Evolutionary conservation across 2,113 vertebrate genomes (phyloP).

Genomic region (Lophura nycthemera): DNA sequence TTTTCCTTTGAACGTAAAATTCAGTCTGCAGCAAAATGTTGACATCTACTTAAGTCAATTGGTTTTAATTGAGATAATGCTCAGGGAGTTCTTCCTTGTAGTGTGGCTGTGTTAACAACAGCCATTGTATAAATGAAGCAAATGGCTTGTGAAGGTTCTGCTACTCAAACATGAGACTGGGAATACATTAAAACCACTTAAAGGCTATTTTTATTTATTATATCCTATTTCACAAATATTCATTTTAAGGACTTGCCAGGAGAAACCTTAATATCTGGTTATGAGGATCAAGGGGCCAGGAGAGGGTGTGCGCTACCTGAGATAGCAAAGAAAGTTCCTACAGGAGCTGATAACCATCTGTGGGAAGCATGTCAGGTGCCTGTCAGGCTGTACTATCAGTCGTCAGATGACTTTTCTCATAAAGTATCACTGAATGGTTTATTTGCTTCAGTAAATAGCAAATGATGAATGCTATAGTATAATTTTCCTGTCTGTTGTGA

Average conservation of each 20-base stretch:
- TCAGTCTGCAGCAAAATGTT: not conserved
- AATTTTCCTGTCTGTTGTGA: not conserved
- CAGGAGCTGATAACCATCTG: not conserved
- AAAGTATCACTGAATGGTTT: not conserved
- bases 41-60: not conserved
- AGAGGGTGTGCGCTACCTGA: not conserved
- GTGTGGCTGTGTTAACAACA: not conserved
- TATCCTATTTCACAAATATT: not conserved
- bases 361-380: not conserved
- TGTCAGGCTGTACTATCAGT: not conserved
- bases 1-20: not conserved
- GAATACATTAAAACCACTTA: accelerated
- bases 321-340: not conserved
- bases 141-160: not conserved
- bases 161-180: accelerated
- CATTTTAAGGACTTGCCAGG: not conserved
- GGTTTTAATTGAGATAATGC: not conserved
- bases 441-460: not conserved
- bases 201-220: not conserved
- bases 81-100: not conserved
- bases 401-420: not conserved
- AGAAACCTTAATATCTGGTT: not conserved
- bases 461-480: not conserved
- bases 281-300: not conserved
- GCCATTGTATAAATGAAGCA: not conserved